These are phyloP conservation scores for Brachionus asplanchnoidis DNA, from an alignment of 1,140 invertebrate species.

Conservation along the genomic window DNA sequence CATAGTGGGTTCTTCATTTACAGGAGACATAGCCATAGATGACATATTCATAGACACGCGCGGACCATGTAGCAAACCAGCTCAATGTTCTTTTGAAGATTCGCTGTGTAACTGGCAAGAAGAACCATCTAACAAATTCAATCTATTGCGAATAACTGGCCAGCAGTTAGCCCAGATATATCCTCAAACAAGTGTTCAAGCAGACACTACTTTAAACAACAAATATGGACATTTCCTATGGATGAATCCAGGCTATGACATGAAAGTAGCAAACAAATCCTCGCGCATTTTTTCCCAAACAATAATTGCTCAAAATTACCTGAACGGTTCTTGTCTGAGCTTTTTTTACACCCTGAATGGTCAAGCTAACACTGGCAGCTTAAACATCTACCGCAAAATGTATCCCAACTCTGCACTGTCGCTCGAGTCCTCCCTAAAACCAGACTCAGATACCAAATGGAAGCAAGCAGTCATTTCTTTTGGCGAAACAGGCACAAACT, in stretches of 20 bases:
- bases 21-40: slow-evolving; percentile 70
- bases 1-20: slow-evolving; percentile 63
- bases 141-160: slow-evolving; percentile 1
- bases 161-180: background rate
- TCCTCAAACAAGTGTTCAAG: background rate
- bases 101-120: slow-evolving; percentile 44
- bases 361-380: background rate
- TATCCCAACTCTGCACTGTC: background rate
- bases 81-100: slow-evolving; percentile 46
- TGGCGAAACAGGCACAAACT: background rate
- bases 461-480: background rate
- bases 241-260: slow-evolving; percentile 9
- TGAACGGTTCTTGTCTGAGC: background rate
- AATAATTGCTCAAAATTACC: slow-evolving; percentile 3
- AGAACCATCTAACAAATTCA: slow-evolving; percentile 5
- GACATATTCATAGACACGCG: slow-evolving; percentile 58
- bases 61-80: slow-evolving; percentile 42
- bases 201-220: slow-evolving; percentile 8
- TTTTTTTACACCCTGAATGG: slow-evolving; percentile 11
- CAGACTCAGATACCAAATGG: background rate
- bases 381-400: background rate
- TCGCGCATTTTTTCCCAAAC: slow-evolving; percentile 16
- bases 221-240: slow-evolving; percentile 38
- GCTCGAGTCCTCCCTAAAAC: background rate
- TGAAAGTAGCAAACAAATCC: background rate